Base-by-base conservation (phyloP, 2,888 invertebrate species). In the Clitarchus hookeri region DNA sequence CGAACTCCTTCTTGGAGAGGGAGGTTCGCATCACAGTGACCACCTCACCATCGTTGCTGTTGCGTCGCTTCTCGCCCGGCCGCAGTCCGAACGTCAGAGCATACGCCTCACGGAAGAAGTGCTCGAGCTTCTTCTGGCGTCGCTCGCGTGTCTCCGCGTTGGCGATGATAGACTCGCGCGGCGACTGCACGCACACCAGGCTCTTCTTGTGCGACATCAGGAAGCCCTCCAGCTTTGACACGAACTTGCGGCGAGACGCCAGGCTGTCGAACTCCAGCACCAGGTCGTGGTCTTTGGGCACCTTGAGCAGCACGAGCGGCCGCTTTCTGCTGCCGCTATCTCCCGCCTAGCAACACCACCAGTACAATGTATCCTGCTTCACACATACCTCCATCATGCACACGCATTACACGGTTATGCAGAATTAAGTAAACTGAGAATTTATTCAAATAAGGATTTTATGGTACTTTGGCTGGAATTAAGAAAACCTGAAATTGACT, bases 61-160 rank as follows among this genome's bases (percentile, higher is more conserved):
- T 0, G 87, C 95, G 93, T 87, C 96, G 93, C 87, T 96, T 94
- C 90, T 98, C 98, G 0, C 98, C 98, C 0, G 98, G 98, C 84
- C 96, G 92, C 9, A 98, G 91, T 0, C 98, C 98, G 90, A 98
- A 98, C 0, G 98, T 98, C 87, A 98, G 93, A 0, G 98, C 97
- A 90, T 98, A 98, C 0, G 98, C 98, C 92, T 98, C 98, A 87
- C 98, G 94, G 92, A 99, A 99, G 93, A 99, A 99, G 92, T 98
- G 92, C 91, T 98, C 98, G 85, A 99, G 91, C 88, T 97, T 95
- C 89, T 96, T 96, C 91, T 98, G 98, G n/a, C 98, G 92, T 12
- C 98, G 93, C 90, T 98, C 98, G 89, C 97, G 95, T 0, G 98
- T 98, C 92, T 98, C 98, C 13, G 98, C 98, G 90, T 97, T 96